phyloP scores from a whole-genome alignment of 2,113 vertebrate species.

The Elachura formosa region DNA sequence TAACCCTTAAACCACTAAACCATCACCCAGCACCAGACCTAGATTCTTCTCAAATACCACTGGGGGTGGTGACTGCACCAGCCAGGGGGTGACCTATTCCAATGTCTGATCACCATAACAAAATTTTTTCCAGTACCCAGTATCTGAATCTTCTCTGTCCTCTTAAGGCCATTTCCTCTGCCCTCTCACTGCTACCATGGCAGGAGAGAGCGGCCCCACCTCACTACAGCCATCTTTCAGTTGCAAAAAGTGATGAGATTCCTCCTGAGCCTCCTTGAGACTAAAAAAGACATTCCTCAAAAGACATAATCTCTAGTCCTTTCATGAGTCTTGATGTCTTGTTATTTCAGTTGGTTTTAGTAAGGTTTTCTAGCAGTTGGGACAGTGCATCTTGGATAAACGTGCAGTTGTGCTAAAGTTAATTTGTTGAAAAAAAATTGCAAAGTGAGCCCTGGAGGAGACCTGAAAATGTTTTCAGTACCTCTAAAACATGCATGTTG shows the following conservation, averaged over 20 bases:
- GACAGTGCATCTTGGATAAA: neutral
- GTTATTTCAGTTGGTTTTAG: neutral
- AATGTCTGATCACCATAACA: neutral
- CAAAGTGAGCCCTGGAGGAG: neutral
- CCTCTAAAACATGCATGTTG: neutral
- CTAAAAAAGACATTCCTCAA: neutral
- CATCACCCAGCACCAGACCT: fast-evolving
- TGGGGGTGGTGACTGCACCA: neutral
- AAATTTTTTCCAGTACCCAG: neutral
- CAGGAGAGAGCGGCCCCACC: neutral
- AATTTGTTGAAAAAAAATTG: neutral
- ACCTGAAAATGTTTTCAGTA: neutral
- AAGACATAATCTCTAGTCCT: neutral
- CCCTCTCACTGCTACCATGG: neutral
- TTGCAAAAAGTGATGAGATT: neutral
- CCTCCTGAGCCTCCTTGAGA: neutral
- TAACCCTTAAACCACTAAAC: neutral
- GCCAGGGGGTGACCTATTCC: neutral
- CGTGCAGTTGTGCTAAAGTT: neutral
- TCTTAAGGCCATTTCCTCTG: neutral
- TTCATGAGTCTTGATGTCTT: fast-evolving
- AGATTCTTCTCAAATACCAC: neutral
- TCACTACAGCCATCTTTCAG: neutral
- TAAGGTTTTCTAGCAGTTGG: neutral
- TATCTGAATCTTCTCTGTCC: neutral